These are phyloP conservation scores for Xiphydria camelus DNA, from an alignment of 2,888 invertebrate genomes.

Conservation along the genomic window DNA sequence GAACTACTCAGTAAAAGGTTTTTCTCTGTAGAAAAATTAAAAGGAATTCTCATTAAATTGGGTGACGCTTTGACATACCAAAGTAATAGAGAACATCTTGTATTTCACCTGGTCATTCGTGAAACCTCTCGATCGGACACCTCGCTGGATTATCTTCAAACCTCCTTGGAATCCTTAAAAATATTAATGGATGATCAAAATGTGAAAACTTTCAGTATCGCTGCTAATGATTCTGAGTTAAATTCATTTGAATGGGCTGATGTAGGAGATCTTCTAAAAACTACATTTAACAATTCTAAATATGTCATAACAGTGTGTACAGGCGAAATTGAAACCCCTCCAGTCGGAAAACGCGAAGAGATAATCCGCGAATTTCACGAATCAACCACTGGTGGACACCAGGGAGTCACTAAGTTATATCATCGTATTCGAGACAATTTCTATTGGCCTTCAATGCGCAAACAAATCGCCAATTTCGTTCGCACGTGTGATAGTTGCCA, in stretches of 20 bases:
- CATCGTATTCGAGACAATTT: constrained; percentile 5
- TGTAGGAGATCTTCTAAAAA: constrained; percentile 8
- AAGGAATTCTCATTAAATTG: too few species aligned
- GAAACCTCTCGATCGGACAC: too few species aligned
- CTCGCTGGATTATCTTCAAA: too few species aligned
- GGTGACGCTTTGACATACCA: too few species aligned
- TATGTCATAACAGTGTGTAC: constrained; percentile 1
- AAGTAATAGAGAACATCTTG: too few species aligned
- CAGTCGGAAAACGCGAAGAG: background rate
- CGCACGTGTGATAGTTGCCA: constrained; percentile 16
- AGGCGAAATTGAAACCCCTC: background rate
- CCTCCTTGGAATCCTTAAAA: constrained; percentile 9
- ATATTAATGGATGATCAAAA: constrained; percentile 6
- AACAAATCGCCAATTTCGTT: constrained; percentile 12
- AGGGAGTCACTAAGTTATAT: constrained; percentile 4
- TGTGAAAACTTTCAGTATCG: constrained; percentile 8
- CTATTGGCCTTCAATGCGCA: constrained; percentile 15
- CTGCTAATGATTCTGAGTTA: too few species aligned
- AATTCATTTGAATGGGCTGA: constrained; percentile 5
- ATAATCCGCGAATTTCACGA: constrained; percentile 5
- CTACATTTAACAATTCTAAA: constrained; percentile 6
- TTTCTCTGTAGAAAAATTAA: constrained; percentile 3
- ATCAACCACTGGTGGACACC: constrained; percentile 3
- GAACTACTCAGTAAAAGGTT: background rate
- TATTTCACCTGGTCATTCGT: too few species aligned